These are phyloP conservation scores for Percopsis omiscomaycus DNA, from an alignment of 2,797 vertebrate species.

Conservation along the genomic window DNA sequence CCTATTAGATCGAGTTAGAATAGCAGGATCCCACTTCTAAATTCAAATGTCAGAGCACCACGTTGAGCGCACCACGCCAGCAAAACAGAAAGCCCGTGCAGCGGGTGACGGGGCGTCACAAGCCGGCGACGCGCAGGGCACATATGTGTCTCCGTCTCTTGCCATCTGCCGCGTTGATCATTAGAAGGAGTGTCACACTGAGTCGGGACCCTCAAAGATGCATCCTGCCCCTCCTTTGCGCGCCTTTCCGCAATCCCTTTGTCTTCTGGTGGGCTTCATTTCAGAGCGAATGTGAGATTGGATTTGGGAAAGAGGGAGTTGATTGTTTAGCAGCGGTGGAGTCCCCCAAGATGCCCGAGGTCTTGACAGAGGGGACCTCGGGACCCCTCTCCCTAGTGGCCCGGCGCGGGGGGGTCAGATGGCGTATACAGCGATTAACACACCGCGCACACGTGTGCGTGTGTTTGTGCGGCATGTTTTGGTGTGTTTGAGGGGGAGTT, in stretches of 20 bases:
- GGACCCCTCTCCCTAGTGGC: conserved; percentile 40
- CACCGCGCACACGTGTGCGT: conserved; percentile 1
- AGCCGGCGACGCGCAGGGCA: conserved; percentile 23
- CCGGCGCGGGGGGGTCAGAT: conserved; percentile 53
- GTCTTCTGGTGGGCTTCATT: conserved; percentile 43
- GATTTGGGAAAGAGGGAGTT: conserved; percentile 24
- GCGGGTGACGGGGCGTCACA: conserved; percentile 37
- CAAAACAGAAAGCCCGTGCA: conserved; percentile 31
- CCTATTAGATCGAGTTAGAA: not conserved
- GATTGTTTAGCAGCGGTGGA: conserved; percentile 53
- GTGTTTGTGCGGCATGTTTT: conserved; percentile 22
- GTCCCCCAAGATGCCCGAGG: conserved; percentile 52
- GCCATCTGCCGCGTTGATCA: conserved; percentile 67
- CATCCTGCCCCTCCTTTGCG: conserved; percentile 31
- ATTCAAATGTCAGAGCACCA: conserved; percentile 9
- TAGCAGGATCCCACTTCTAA: conserved; percentile 27
- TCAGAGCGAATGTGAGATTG: conserved; percentile 46
- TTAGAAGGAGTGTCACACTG: conserved; percentile 64
- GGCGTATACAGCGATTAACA: conserved; percentile 11
- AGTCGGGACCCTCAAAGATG: conserved; percentile 43
- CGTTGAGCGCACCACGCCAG: conserved; percentile 11
- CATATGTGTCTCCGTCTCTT: conserved; percentile 40
- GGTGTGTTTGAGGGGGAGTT: conserved; percentile 14
- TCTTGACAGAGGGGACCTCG: conserved; percentile 28
- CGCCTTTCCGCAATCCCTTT: conserved; percentile 41